Evolutionary conservation across 2,888 invertebrate genomes (phyloP).

Genomic region (Dicranocentrus wangi): DNA sequence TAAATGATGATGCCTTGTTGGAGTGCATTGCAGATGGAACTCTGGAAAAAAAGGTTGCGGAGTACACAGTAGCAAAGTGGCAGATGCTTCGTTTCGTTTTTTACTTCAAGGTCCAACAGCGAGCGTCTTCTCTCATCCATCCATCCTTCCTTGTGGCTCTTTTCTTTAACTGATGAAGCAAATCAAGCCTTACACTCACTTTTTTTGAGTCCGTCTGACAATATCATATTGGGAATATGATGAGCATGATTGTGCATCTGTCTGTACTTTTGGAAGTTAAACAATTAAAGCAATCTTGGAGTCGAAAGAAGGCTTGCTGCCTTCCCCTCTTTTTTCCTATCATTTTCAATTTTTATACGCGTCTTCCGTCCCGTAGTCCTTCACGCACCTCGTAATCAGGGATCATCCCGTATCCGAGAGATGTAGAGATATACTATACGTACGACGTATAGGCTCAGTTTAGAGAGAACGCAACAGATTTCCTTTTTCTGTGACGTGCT

Average conservation of each 20-base stretch:
- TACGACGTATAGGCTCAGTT: not conserved
- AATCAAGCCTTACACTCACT: too few relatives aligned
- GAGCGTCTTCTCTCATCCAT: constrained; percentile 21
- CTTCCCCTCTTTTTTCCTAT: too few relatives aligned
- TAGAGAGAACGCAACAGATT: too few relatives aligned
- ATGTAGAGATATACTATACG: too few relatives aligned
- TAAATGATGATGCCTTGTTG: constrained; percentile 14
- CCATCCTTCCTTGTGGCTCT: constrained; percentile 9
- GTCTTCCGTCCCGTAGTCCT: too few relatives aligned
- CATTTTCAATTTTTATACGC: too few relatives aligned
- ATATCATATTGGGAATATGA: constrained; percentile 1
- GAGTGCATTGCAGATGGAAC: not conserved
- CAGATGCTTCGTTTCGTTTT: constrained; percentile 25
- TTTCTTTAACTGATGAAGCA: not conserved
- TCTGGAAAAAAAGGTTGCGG: constrained; percentile 10
- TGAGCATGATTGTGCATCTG: constrained; percentile 5
- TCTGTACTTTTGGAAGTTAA: not conserved
- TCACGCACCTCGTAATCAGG: too few relatives aligned
- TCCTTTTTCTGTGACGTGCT: too few relatives aligned
- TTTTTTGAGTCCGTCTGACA: not conserved
- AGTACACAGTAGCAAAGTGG: constrained; percentile 39
- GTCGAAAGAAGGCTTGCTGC: not conserved
- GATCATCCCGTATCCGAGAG: too few relatives aligned
- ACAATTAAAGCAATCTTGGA: not conserved
- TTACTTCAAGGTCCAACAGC: constrained; percentile 1